A percentile compares a stretch with the other conserved stretches of the same genome.
Evolutionary conservation across 2,888 invertebrate species (phyloP).

Genomic region (Melolontha melolontha): DNA sequence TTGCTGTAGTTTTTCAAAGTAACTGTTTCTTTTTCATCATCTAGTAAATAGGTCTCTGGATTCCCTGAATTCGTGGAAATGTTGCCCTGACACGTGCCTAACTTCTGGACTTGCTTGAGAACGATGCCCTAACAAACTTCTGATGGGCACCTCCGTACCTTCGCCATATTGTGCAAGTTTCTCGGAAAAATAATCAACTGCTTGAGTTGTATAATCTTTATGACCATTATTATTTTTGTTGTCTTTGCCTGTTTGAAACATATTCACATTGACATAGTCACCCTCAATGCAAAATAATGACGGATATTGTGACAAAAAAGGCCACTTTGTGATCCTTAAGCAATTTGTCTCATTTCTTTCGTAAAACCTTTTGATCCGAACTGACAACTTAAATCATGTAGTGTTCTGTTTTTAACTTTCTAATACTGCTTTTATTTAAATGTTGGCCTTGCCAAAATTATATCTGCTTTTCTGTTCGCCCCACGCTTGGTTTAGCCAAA

Average conservation of each 20-base stretch:
- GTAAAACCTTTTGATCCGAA: slow-evolving; percentile 99
- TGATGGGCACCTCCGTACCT: slow-evolving; percentile 96
- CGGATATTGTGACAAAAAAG: slow-evolving; percentile 95
- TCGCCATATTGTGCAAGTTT: slow-evolving; percentile 96
- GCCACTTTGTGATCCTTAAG: slow-evolving; percentile 95
- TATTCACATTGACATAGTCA: slow-evolving; percentile 89
- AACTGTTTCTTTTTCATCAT: slow-evolving; percentile 84
- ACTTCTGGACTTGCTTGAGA: slow-evolving; percentile 98
- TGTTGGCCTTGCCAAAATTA: too few relatives aligned
- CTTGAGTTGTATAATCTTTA: slow-evolving; percentile 94
- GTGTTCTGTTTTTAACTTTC: too few relatives aligned
- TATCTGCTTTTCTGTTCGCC: too few relatives aligned
- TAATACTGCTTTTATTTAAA: too few relatives aligned
- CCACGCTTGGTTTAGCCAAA: too few relatives aligned
- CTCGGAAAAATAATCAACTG: slow-evolving; percentile 96
- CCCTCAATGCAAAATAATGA: slow-evolving; percentile 95
- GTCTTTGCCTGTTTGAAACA: slow-evolving; percentile 76
- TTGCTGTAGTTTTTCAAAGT: slow-evolving; percentile 72
- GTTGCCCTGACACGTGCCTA: slow-evolving; percentile 93
- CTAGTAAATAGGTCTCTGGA: slow-evolving; percentile 86
- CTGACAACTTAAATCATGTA: slow-evolving; percentile 98
- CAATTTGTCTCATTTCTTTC: slow-evolving; percentile 97
- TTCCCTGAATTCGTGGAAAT: slow-evolving; percentile 93
- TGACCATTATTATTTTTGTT: slow-evolving; percentile 74
- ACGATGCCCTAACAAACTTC: slow-evolving; percentile 95